phyloP scores from a whole-genome alignment of 1,140 invertebrate genomes.

The Bombus terrestris region DNA sequence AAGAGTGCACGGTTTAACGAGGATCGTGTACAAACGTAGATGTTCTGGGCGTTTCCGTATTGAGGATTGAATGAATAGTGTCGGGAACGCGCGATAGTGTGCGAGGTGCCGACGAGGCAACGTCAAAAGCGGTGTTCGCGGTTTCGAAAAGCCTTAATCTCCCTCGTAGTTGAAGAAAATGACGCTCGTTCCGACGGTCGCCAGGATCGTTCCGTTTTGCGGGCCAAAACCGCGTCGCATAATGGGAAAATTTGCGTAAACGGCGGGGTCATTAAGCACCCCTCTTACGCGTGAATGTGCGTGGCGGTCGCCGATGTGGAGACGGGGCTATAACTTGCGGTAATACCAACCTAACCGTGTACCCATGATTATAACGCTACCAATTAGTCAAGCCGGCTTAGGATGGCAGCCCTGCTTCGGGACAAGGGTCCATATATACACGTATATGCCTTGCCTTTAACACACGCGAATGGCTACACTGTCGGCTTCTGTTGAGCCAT shows the following conservation, averaged over 20 bases:
- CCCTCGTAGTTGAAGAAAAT: constrained; percentile 62
- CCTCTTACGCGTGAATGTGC: constrained; percentile 71
- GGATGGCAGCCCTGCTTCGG: constrained; percentile 76
- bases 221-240: constrained; percentile 80
- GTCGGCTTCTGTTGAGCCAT: constrained; percentile 14
- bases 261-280: constrained; percentile 81
- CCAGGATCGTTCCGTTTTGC: constrained; percentile 75
- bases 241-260: constrained; percentile 84
- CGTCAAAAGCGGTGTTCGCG: constrained; percentile 29
- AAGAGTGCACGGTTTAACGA: neutral
- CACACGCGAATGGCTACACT: neutral
- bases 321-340: constrained; percentile 81
- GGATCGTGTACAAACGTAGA: neutral
- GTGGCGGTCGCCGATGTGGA: constrained; percentile 66
- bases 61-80: neutral
- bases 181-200: constrained; percentile 71
- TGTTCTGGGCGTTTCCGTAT: neutral
- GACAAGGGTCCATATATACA: constrained; percentile 61
- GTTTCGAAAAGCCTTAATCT: constrained; percentile 47
- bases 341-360: constrained; percentile 83
- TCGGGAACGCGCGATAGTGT: neutral
- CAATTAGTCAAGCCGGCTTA: constrained; percentile 83
- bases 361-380: constrained; percentile 83
- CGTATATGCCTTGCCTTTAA: constrained; percentile 22
- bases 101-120: neutral